These are phyloP conservation scores for Rhynchonycteris naso DNA, from an alignment of 2,797 vertebrate species.

Conservation along the genomic window DNA sequence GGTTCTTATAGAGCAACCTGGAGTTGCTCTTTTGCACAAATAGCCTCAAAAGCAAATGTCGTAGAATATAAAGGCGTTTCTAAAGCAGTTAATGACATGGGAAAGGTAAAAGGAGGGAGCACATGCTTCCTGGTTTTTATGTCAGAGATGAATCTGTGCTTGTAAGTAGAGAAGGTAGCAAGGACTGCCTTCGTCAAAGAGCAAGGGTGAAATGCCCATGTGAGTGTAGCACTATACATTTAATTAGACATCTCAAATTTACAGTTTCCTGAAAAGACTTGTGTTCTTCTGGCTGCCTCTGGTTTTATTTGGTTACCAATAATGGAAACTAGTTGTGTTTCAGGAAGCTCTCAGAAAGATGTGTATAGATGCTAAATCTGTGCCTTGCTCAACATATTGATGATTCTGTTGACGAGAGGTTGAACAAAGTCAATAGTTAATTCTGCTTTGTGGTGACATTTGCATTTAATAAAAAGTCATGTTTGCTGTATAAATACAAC, in stretches of 20 bases:
- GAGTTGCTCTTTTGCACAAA: constrained; percentile 41
- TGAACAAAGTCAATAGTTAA: constrained; percentile 65
- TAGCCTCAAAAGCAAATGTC: constrained; percentile 35
- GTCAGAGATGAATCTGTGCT: constrained; percentile 15
- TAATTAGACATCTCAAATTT: constrained; percentile 29
- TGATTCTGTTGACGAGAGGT: constrained; percentile 62
- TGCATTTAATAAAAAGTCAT: constrained; percentile 77
- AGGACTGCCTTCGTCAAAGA: constrained; percentile 16
- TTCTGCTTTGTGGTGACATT: constrained; percentile 69
- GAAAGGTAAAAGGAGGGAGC: constrained; percentile 15
- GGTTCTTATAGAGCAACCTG: neutral
- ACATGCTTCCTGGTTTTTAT: neutral
- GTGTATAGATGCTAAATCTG: constrained; percentile 31
- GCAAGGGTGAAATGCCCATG: neutral
- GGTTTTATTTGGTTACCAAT: constrained; percentile 64
- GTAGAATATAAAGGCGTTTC: neutral
- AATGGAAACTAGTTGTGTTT: constrained; percentile 47
- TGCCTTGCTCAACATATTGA: constrained; percentile 29
- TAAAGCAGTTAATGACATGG: constrained; percentile 32
- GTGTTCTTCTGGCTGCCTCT: neutral
- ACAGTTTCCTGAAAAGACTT: constrained; percentile 15
- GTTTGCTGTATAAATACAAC: constrained; percentile 62
- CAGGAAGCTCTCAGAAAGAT: constrained; percentile 45
- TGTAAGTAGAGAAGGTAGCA: neutral
- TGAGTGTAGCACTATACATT: neutral